Evolutionary conservation across 2,888 invertebrate species (phyloP).

Genomic region (Callyntrura sp.): DNA sequence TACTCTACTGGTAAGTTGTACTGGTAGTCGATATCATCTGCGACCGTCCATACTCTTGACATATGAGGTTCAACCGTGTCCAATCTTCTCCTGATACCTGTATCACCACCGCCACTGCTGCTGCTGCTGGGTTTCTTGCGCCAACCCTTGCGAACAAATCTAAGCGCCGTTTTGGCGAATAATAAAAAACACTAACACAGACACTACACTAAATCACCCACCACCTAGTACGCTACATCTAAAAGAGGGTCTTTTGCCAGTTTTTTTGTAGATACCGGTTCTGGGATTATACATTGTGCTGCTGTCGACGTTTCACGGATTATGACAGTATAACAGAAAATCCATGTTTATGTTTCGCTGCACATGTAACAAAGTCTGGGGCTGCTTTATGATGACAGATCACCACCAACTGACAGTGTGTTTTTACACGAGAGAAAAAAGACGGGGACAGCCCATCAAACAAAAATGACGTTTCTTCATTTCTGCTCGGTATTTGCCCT

Average conservation of each 20-base stretch:
- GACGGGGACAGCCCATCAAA: constrained; percentile 29
- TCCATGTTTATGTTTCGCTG: constrained; percentile 20
- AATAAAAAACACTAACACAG: constrained; percentile 65
- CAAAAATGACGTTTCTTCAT: constrained; percentile 24
- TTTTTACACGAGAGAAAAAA: constrained; percentile 14
- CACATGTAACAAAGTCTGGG: constrained; percentile 50
- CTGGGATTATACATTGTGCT: constrained; percentile 3
- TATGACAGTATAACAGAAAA: constrained; percentile 27
- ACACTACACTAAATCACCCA: constrained; percentile 64
- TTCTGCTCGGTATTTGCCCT: background rate
- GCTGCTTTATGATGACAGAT: constrained; percentile 55
- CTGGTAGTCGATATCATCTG: constrained; percentile 82
- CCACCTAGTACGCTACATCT: constrained; percentile 1
- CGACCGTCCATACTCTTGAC: constrained; percentile 84
- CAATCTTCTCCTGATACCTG: constrained; percentile 50
- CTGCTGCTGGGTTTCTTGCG: constrained; percentile 77
- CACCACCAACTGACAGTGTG: constrained; percentile 36
- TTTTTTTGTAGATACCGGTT: constrained; percentile 7
- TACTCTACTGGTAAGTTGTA: constrained; percentile 58
- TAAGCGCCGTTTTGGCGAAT: constrained; percentile 79
- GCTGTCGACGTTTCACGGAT: constrained; percentile 17
- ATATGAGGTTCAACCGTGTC: constrained; percentile 64
- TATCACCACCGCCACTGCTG: constrained; percentile 60
- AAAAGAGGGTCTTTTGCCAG: background rate
- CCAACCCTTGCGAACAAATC: constrained; percentile 80